Percentiles rank a stretch among this genome's conserved stretches.
phyloP scores from a whole-genome alignment of 2,113 vertebrate species.

The Ceyx melanurus region DNA sequence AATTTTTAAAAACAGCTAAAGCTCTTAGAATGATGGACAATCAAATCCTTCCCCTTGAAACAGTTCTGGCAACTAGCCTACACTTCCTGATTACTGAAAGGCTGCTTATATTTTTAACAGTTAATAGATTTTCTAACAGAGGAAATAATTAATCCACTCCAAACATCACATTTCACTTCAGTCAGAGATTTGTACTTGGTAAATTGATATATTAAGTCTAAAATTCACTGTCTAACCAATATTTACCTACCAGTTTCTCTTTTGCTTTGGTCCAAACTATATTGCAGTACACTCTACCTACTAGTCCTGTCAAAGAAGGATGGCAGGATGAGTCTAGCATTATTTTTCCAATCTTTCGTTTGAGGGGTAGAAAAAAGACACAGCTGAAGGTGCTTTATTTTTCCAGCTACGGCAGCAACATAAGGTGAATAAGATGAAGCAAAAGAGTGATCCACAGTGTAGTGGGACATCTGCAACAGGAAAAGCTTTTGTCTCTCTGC shows the following conservation, averaged over 20 bases:
- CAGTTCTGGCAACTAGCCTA: not conserved
- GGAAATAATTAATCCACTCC: not conserved
- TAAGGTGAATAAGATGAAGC: not conserved
- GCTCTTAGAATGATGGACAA: not conserved
- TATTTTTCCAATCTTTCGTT: not conserved
- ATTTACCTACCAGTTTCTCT: not conserved
- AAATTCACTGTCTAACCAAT: not conserved
- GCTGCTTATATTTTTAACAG: not conserved
- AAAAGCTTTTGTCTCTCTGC: not conserved
- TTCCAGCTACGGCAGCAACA: not conserved
- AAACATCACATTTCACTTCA: not conserved
- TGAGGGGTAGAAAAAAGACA: not conserved
- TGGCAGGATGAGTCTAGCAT: not conserved
- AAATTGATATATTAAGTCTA: not conserved
- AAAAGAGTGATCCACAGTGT: fast-evolving
- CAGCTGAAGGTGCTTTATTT: not conserved
- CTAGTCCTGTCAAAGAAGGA: not conserved
- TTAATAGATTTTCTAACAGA: not conserved
- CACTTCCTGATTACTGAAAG: not conserved
- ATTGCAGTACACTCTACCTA: fast-evolving
- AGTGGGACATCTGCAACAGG: not conserved
- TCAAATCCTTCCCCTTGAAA: not conserved
- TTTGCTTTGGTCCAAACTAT: not conserved
- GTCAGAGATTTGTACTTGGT: not conserved
- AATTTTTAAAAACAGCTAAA: not conserved